These are phyloP conservation scores for Cylas formicarius DNA, from an alignment of 1,140 invertebrate species.

Conservation along the genomic window DNA sequence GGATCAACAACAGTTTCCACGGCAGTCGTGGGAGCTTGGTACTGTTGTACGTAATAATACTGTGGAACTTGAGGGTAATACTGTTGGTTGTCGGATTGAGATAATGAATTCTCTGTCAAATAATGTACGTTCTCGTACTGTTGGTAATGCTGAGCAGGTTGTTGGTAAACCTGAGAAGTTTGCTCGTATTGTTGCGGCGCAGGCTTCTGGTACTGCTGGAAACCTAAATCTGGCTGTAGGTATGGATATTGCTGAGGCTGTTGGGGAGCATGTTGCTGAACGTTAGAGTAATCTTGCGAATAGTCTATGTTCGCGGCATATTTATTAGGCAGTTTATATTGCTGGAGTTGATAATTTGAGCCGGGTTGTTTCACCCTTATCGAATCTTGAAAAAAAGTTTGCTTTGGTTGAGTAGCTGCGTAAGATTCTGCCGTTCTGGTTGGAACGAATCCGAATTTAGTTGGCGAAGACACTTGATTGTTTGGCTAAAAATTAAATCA, in stretches of 20 bases:
- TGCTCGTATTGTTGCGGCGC: not conserved
- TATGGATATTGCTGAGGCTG: slow-evolving; percentile 12
- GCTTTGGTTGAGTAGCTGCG: slow-evolving; percentile 24
- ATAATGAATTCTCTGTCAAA: slow-evolving; percentile 27
- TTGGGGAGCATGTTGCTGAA: slow-evolving; percentile 8
- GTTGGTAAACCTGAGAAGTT: slow-evolving; percentile 14
- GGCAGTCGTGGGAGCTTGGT: slow-evolving; percentile 23
- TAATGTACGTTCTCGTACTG: slow-evolving; percentile 30
- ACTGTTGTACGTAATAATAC: slow-evolving; percentile 32
- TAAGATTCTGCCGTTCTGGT: slow-evolving; percentile 26
- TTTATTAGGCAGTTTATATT: not conserved
- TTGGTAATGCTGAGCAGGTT: slow-evolving; percentile 18
- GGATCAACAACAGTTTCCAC: slow-evolving; percentile 32
- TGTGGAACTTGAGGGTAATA: slow-evolving; percentile 23
- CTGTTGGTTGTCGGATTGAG: slow-evolving; percentile 19
- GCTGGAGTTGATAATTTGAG: slow-evolving; percentile 3
- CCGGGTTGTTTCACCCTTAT: not conserved
- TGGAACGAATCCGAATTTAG: slow-evolving; percentile 30
- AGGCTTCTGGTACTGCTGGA: slow-evolving; percentile 1
- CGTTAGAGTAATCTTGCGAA: slow-evolving; percentile 8
- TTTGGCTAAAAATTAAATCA: slow-evolving; percentile 6
- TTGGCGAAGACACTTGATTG: slow-evolving; percentile 20
- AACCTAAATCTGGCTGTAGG: not conserved
- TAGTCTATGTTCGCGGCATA: not conserved
- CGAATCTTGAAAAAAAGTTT: slow-evolving; percentile 17